These are phyloP conservation scores for Diarsia brunnea DNA, from an alignment of 2,888 invertebrate genomes.

Conservation along the genomic window DNA sequence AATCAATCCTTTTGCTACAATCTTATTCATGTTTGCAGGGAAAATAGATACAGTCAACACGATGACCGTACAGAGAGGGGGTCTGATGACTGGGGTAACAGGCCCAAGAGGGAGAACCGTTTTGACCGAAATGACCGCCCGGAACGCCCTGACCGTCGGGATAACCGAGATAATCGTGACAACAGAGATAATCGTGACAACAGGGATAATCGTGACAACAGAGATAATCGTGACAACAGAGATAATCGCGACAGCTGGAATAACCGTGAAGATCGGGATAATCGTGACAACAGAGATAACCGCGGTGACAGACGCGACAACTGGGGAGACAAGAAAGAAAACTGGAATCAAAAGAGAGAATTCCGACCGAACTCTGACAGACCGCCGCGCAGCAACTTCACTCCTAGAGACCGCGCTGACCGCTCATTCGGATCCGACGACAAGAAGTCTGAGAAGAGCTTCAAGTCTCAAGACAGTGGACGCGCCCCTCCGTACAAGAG, in stretches of 20 bases:
- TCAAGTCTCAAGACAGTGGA: slow-evolving; percentile 77
- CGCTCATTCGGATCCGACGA: slow-evolving; percentile 79
- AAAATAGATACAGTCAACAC: slow-evolving; percentile 74
- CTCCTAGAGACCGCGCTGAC: slow-evolving; percentile 83
- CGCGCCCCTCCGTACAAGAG: slow-evolving; percentile 78
- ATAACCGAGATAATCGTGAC: slow-evolving; percentile 58
- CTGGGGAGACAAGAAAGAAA: slow-evolving; percentile 72
- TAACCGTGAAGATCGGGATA: slow-evolving; percentile 62
- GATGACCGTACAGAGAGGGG: slow-evolving; percentile 78
- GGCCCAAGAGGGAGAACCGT: slow-evolving; percentile 64
- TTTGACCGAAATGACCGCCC: slow-evolving; percentile 56
- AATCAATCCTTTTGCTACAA: slow-evolving; percentile 13
- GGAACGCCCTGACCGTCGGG: slow-evolving; percentile 56
- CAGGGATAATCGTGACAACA: slow-evolving; percentile 60
- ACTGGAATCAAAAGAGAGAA: slow-evolving; percentile 65
- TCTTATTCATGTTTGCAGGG: slow-evolving; percentile 52
- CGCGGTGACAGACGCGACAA: slow-evolving; percentile 70
- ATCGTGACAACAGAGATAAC: slow-evolving; percentile 53
- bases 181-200: too few species aligned
- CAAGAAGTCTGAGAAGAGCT: slow-evolving; percentile 80
- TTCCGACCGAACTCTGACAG: slow-evolving; percentile 72
- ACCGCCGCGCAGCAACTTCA: slow-evolving; percentile 79
- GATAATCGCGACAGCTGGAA: slow-evolving; percentile 66
- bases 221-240: slow-evolving; percentile 50
- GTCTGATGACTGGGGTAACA: slow-evolving; percentile 75